Base-by-base conservation (phyloP, 2,888 invertebrate genomes). In the Hedya salicella region DNA sequence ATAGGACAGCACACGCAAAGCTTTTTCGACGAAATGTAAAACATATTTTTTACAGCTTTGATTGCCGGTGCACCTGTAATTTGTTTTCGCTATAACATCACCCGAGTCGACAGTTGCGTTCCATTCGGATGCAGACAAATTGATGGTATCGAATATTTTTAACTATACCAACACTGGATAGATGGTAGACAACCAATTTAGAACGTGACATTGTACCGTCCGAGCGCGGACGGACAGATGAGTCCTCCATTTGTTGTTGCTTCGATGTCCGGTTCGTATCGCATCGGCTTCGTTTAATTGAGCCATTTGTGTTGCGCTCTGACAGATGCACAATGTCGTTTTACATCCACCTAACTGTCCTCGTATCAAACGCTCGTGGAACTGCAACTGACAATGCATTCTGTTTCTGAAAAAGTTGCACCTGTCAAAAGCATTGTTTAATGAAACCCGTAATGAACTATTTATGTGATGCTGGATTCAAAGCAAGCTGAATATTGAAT, bases 241-340 rank as follows among this genome's bases (percentile, higher is more conserved):
- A 80, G 75, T 74, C 76, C 76, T 71, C 78, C 79, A 82, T 82
- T 83, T 81, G 80, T 83, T 75, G 75, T 75, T 77, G 73, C 72
- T 70, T 75, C 78, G 78, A 79, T 80, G 76, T 78, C 75, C 80
- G 76, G 77, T 32, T 36, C 11, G 17, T 11, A 73, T 75, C 77
- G 77, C 78, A 79, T 78, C 79, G 82, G 78, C 71, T 77, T 78
- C 73, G 82, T 82, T 86, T 88, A 89, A 90, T 89, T 90, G 89
- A 88, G 88, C 88, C 84, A 87, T 90, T 89, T 88, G 88, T 87
- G 87, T 78, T 81, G 81, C 76, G 73, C 77, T 79, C 81, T 83
- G 82, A 83, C 83, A 82, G 77, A 76, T 76, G 79, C 79, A 73
- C 83, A 79, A 72, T 76, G 80, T 80, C 80, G 82, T 81, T 82